phyloP scores from a whole-genome alignment of 2,113 vertebrate species.

The Sitta europaea region DNA sequence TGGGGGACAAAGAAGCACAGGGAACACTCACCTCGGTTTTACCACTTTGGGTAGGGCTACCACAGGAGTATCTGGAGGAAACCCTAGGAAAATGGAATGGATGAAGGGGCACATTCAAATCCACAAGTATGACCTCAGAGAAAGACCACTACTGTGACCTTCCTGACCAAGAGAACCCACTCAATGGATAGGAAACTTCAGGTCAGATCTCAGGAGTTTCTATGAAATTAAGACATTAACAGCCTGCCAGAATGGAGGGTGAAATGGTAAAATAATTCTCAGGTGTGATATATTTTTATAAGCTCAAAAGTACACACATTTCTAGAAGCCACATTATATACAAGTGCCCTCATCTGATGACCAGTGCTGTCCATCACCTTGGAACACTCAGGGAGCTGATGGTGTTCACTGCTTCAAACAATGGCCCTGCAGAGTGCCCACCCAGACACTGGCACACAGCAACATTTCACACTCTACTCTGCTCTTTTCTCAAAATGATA shows the following conservation, averaged over 20 bases:
- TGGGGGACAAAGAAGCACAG: neutral
- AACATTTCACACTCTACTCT: neutral
- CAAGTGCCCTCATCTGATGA: neutral
- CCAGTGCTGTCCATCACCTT: neutral
- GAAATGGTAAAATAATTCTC: neutral
- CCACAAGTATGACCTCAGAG: neutral
- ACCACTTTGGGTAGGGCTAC: neutral
- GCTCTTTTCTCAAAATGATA: neutral
- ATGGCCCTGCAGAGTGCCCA: neutral
- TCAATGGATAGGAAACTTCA: neutral
- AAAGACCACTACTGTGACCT: neutral
- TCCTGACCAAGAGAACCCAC: neutral
- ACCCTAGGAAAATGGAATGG: rapidly evolving
- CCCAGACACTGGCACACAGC: neutral
- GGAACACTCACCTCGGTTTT: rapidly evolving
- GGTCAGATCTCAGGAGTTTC: neutral
- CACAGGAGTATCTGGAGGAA: neutral
- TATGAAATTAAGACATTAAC: neutral
- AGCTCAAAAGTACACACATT: neutral
- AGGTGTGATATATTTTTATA: neutral
- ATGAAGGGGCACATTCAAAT: neutral
- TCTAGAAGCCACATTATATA: neutral
- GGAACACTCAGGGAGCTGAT: rapidly evolving
- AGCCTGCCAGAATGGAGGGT: neutral
- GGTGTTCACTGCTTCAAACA: neutral